Conservation (phyloP, 2,113 vertebrate species). For the Rafetus swinhoei region DNA sequence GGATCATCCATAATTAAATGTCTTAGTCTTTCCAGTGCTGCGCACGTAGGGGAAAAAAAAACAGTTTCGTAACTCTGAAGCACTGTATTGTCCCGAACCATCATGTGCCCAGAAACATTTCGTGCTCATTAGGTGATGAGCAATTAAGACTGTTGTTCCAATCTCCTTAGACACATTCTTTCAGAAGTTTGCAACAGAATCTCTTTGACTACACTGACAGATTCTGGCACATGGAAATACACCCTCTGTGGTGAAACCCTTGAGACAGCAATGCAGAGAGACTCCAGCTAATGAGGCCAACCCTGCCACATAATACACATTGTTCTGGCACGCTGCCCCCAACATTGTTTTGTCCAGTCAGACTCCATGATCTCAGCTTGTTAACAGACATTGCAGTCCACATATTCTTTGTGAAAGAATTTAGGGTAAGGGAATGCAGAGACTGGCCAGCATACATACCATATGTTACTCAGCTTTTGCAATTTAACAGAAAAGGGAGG, state of each 20-base stretch:
- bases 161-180: slow-evolving; percentile 30
- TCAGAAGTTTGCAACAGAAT: neutral
- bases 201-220: slow-evolving; percentile 26
- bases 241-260: neutral
- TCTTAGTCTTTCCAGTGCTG: neutral
- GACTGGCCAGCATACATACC: neutral
- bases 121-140: slow-evolving; percentile 28
- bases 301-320: slow-evolving; percentile 1
- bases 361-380: neutral
- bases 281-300: slow-evolving; percentile 19
- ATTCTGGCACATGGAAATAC: neutral
- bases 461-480: neutral
- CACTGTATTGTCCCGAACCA: slow-evolving; percentile 11
- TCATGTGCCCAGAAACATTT: slow-evolving; percentile 23
- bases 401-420: neutral
- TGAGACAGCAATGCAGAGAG: neutral
- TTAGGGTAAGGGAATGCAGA: neutral
- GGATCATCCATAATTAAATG: slow-evolving; percentile 8
- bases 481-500: neutral
- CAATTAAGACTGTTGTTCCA: slow-evolving; percentile 60
- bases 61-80: neutral
- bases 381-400: neutral
- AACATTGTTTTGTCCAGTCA: neutral
- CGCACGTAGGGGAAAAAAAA: neutral
- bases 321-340: neutral